Evolutionary conservation across 2,888 invertebrate species (phyloP).

Genomic region (Acleris cristana): DNA sequence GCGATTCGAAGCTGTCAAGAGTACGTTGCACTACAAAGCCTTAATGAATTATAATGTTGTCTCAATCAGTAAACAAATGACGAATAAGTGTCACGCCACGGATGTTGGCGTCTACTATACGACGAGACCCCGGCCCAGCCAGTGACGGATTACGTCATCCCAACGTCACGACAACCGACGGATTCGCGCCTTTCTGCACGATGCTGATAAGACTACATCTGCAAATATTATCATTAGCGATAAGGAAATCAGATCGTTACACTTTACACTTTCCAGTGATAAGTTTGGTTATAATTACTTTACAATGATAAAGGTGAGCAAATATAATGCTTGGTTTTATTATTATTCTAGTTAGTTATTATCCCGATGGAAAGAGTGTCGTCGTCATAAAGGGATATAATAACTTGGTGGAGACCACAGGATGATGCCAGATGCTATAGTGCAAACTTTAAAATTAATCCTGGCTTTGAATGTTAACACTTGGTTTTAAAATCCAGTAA

Average conservation of each 20-base stretch:
- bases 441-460: too few relatives aligned
- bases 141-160: conserved; percentile 63
- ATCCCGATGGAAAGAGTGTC: too few relatives aligned
- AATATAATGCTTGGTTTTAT: conserved; percentile 46
- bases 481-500: too few relatives aligned
- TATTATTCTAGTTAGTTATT: conserved; percentile 3
- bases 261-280: conserved; percentile 74
- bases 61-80: conserved; percentile 28
- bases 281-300: conserved; percentile 63
- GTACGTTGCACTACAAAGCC: too few relatives aligned
- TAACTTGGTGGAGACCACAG: too few relatives aligned
- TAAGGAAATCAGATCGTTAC: conserved; percentile 75
- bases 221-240: conserved; percentile 70
- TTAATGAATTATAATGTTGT: too few relatives aligned
- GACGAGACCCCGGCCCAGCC: conserved; percentile 44
- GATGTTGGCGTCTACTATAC: conserved; percentile 33
- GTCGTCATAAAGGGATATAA: too few relatives aligned
- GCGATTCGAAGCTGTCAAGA: too few relatives aligned
- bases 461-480: too few relatives aligned
- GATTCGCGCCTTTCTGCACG: conserved; percentile 67
- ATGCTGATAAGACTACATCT: conserved; percentile 64
- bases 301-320: conserved; percentile 53
- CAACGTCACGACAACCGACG: conserved; percentile 63
- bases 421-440: too few relatives aligned
- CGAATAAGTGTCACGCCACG: conserved; percentile 27